Conservation (phyloP, 1,140 invertebrate species). For the Drosophila funebris region DNA sequence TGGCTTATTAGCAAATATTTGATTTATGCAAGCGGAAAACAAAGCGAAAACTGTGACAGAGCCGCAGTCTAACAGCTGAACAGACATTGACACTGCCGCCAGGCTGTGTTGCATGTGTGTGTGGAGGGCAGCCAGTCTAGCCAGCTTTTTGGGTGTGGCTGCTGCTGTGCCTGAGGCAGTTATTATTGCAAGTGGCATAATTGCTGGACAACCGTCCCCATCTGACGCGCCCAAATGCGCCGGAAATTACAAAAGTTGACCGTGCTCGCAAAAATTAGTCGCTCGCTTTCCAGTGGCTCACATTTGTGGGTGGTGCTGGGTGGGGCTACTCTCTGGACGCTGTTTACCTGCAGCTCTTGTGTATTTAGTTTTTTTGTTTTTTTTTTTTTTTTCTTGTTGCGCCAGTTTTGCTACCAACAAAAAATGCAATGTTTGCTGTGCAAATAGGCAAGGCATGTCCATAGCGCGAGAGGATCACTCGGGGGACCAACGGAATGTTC, state of each 20-base stretch:
- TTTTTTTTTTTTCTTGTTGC: no score
- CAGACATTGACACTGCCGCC: conserved; percentile 21
- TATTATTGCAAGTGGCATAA: conserved; percentile 48
- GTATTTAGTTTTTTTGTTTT: conserved; percentile 7
- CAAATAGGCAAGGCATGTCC: conserved; percentile 39
- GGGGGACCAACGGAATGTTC: background rate
- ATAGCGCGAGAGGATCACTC: conserved; percentile 5
- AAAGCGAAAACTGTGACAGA: background rate
- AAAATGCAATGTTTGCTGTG: conserved; percentile 51
- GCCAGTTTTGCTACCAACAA: conserved; percentile 1
- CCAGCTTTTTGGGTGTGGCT: background rate
- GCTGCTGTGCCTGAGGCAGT: background rate
- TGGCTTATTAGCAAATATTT: conserved; percentile 67
- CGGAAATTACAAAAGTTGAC: conserved; percentile 68
- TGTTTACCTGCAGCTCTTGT: conserved; percentile 43
- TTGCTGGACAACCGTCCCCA: conserved; percentile 40
- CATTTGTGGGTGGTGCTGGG: background rate
- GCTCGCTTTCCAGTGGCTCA: background rate
- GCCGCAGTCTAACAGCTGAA: conserved; percentile 4
- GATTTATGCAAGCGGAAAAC: conserved; percentile 48
- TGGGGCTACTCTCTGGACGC: background rate
- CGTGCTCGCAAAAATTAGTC: conserved; percentile 55
- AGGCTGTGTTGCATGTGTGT: no score
- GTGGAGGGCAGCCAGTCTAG: background rate
- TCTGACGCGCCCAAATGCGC: conserved; percentile 16